These are phyloP conservation scores for Apodemia mormo DNA, from an alignment of 2,888 invertebrate genomes.

Conservation along the genomic window DNA sequence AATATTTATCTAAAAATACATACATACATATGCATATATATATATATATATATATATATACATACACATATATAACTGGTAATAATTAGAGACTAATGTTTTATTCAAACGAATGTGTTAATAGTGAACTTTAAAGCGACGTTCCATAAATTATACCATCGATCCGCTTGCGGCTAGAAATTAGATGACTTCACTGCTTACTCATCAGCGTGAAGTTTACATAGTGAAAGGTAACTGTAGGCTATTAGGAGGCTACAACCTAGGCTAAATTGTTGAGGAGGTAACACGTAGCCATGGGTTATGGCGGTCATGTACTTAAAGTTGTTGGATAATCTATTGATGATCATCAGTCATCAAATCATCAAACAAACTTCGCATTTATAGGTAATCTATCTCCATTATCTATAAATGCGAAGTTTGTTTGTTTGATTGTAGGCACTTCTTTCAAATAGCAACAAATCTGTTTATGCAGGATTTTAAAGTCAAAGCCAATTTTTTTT, in stretches of 20 bases:
- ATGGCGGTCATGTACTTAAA: neutral
- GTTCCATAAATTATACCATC: constrained; percentile 8
- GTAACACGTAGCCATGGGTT: constrained; percentile 5
- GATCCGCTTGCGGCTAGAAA: constrained; percentile 3
- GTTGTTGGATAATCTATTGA: neutral
- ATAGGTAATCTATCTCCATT: too few relatives aligned
- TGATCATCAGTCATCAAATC: neutral
- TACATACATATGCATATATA: too few relatives aligned
- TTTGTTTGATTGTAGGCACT: neutral
- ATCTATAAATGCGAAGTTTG: neutral
- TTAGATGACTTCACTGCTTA: neutral
- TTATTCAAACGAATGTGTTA: neutral
- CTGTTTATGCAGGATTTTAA: too few relatives aligned
- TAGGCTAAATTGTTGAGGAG: neutral
- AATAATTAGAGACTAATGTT: neutral
- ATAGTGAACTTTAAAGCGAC: neutral
- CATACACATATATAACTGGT: too few relatives aligned
- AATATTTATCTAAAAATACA: too few relatives aligned
- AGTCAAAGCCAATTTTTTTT: too few relatives aligned
- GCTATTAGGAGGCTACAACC: neutral
- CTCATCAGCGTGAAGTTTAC: constrained; percentile 5
- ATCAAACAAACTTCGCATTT: too few relatives aligned
- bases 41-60: too few relatives aligned
- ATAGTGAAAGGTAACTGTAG: constrained; percentile 11
- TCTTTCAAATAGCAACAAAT: too few relatives aligned